phyloP scores from a whole-genome alignment of 2,797 vertebrate genomes.

The Ataeniobius toweri region DNA sequence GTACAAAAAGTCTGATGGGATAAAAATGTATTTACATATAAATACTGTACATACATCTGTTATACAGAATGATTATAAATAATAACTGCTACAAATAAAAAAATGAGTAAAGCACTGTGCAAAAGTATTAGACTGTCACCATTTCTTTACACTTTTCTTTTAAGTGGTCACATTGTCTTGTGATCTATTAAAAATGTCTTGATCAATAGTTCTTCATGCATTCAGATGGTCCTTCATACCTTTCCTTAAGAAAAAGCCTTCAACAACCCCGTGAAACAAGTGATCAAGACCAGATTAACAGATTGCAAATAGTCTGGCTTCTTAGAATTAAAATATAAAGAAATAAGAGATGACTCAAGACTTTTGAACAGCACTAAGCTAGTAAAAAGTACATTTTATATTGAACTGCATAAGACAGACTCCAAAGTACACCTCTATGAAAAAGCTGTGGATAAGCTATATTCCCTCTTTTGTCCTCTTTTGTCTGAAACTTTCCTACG shows the following conservation, averaged over 20 bases:
- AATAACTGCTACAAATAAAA: constrained; percentile 37
- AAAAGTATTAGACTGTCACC: background rate
- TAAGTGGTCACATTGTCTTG: background rate
- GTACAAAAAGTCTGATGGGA: constrained; percentile 67
- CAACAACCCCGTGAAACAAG: background rate
- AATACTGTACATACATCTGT: constrained; percentile 78
- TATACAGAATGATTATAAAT: constrained; percentile 60
- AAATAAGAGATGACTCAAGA: background rate
- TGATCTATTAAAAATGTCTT: background rate
- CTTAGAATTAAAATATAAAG: background rate
- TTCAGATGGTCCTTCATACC: background rate
- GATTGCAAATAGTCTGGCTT: background rate
- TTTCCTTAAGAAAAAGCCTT: background rate
- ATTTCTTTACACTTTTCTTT: background rate
- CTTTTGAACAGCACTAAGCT: constrained; percentile 1
- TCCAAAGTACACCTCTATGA: constrained; percentile 25
- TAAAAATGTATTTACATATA: constrained; percentile 74
- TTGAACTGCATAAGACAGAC: constrained; percentile 46
- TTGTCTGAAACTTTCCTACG: constrained; percentile 20
- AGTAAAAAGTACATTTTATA: constrained; percentile 37
- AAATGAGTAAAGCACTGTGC: constrained; percentile 13
- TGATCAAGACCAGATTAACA: background rate
- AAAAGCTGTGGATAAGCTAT: constrained; percentile 25
- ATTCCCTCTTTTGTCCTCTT: constrained; percentile 35
- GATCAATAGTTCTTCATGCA: background rate